phyloP scores from a whole-genome alignment of 2,113 vertebrate genomes.

The Ahaetulla prasina region DNA sequence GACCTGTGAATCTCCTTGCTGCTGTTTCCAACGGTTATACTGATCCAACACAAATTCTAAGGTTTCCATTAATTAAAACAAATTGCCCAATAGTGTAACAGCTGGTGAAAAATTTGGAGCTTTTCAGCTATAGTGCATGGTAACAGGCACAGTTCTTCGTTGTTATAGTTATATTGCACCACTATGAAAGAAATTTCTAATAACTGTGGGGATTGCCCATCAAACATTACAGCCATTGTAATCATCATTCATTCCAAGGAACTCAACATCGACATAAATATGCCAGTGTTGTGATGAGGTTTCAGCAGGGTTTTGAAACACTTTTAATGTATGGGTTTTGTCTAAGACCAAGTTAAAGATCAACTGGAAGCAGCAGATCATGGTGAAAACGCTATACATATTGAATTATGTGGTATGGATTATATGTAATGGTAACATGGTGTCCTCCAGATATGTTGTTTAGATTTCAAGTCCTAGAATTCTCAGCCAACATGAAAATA shows the following conservation, averaged over 20 bases:
- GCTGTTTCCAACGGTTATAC: not conserved
- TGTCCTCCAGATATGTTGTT: not conserved
- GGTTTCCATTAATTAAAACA: slow-evolving; percentile 18
- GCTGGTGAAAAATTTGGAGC: not conserved
- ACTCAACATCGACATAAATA: not conserved
- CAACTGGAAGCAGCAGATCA: not conserved
- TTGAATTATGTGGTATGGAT: not conserved
- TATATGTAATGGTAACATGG: not conserved
- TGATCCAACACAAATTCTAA: not conserved
- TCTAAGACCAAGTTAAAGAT: not conserved
- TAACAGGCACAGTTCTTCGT: not conserved
- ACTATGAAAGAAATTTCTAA: not conserved
- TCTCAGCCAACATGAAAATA: not conserved
- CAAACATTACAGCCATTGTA: not conserved
- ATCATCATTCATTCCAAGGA: not conserved
- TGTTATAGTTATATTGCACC: not conserved
- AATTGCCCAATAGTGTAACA: not conserved
- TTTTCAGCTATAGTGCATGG: not conserved
- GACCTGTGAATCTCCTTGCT: not conserved
- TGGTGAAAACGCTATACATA: not conserved
- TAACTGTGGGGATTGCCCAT: not conserved
- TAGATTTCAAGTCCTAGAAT: not conserved
- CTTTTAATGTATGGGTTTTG: not conserved
- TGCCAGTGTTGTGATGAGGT: not conserved
- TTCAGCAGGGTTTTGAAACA: not conserved